Evolutionary conservation across 2,113 vertebrate genomes (phyloP), one percentile per base, ranked within the genome.

Genomic region (Actenoides hombroni): DNA sequence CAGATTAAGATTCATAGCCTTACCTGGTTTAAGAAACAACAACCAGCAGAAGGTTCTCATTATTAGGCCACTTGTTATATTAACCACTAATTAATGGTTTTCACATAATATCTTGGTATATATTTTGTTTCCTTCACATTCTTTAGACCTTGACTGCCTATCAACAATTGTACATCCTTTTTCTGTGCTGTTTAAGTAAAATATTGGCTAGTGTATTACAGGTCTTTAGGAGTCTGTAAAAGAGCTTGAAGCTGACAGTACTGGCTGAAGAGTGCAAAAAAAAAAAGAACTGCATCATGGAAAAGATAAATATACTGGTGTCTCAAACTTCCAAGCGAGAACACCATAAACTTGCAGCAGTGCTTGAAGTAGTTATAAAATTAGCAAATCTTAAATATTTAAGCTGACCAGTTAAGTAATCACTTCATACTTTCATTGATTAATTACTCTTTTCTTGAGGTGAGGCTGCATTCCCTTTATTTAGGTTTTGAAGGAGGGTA

Each of bases 211-310:
- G 19, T 21, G 10, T 56, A 9, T 57, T 56, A 26, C 5, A 46
- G 42, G 33, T 29, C 18, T 70, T 75, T 10, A 74, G 28, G 4
- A 39, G 33, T 35, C 44, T 53, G 37, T 20, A 37, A 8, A 48
- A 61, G 37, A 89, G 17, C 18, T 59, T 28, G 46, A 33, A 65
- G 60, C 14, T 56, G 46, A 8, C 13, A 35, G 9, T 19, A 25
- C 25, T 73, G 59, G 24, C 28, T 82, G 65, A 87, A 4, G 0
- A 40, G 25, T 77, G 39, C 1, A 37, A 37, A 8, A 18, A 16
- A 26, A 54, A 37, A 48, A 25, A 6, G 0, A 35, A 8, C 4
- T 13, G 16, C 35, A 23, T 31, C 24, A 37, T 2, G 0, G 54
- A 28, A 40, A 63, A 63, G 24, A 28, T n/a, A 40, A 46, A 46